Evolutionary conservation across 1,140 invertebrate species (phyloP), one percentile per base, ranked within the genome.

Genomic region (Diprion similis): DNA sequence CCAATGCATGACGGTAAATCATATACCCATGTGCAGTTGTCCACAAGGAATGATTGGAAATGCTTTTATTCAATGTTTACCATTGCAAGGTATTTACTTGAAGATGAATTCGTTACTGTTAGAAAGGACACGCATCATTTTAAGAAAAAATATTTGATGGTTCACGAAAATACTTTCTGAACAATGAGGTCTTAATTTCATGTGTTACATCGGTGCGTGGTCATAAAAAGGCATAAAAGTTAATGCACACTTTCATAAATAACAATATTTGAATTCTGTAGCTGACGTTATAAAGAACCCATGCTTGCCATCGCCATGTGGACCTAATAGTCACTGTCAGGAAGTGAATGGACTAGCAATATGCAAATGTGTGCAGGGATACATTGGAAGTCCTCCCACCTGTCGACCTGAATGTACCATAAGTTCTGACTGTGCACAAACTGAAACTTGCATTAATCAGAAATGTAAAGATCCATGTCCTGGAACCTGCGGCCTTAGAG

Each of bases 391-490:
- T 79, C 93, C 93, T 51, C 92, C 92, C 66, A 89, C 88, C 64
- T 94, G 93, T 79, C 85, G 92, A 81, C 91, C 92, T 7, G 92
- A 94, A 85, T 95, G 93, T 83, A 86, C 92, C 3, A 89, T 90
- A 15, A 93, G 92, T 77, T 85, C 90, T n/a, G 92, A 94, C 83
- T 94, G 93, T 82, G 78, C 90, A 46, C 82, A 89, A 19, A 90
- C 91, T 78, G 88, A 89, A 79, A 92, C 92, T 69, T 94, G 93
- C 78, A 90, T 90, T 64, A 92, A 93, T 81, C 91, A 92, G 73
- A 93, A 92, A 84, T 94, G 93, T 82, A 87, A 90, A 2, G 89
- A 94, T 82, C 93, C 93, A 46, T 94, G 93, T 77, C 89, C 89
- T 59, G 92, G 93, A 73, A 90, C 92, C 67, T 95, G 94, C 84